Base-by-base conservation (phyloP, 2,888 invertebrate genomes). In the Eupithecia insigniata region DNA sequence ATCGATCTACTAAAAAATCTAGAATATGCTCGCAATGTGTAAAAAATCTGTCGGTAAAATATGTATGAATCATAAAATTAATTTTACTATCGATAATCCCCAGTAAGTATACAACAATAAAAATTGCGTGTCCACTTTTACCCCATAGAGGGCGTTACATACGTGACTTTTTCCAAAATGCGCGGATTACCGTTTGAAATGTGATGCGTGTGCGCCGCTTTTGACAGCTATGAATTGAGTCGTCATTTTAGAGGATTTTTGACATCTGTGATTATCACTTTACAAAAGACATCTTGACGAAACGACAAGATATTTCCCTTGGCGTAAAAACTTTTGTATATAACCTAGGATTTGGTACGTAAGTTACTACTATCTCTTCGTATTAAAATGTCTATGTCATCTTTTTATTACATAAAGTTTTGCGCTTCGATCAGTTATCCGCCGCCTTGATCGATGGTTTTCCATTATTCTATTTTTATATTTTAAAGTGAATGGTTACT, bases 151-250 rank as follows among this genome's bases (percentile, higher is more conserved):
- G 81, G 81, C 71, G 82, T 69, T 73, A 66, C 46, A 36, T 1
- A 87, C 91, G 91, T 91, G 91, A 85, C 83, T 72, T 67, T 65
- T 75, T 75, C 80, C 77, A 78, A 77, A 81, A 80, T 80, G 80
- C 74, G 77, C 69, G 88, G 91, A 90, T 91, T 89, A 89, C 66
- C 72, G 75, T 75, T 74, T 75, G 74, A 80, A 75, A 80, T 81
- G 80, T 76, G 76, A 81, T 83, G 83, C 82, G 84, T 81, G 75
- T 78, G 82, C 84, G 82, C 81, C 82, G 78, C 74, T 70, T 79
- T 72, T 81, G 86, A 86, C 84, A 84, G 81, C 80, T 78, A 76
- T 72, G 76, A 79, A 83, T 85, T 81, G 81, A 84, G 81, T 81
- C 76, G 76, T 69, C 62, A 69, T 77, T 76, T 74, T 36, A 66